Base-by-base conservation (phyloP, 2,797 vertebrate species). In the Pseudochromis fuscus region DNA sequence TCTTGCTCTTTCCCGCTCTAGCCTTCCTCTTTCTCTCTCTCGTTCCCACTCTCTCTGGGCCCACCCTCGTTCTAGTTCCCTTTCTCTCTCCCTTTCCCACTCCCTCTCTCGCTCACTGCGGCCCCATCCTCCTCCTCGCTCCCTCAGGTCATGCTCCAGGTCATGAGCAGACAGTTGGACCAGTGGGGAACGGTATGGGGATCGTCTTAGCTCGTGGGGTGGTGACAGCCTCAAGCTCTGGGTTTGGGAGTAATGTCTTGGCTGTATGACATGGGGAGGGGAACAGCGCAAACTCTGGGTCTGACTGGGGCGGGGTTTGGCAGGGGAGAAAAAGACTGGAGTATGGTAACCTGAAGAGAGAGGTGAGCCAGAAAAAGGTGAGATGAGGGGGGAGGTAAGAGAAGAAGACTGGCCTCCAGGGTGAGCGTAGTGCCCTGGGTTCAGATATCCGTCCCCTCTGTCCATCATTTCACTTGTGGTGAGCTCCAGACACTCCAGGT, bases 401-500 rank as follows among this genome's bases (percentile, higher is more conserved):
- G 92, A 92, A n/a, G 92, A 87, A 11, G 91, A 89, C 69, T 91
- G 93, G n/a, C 87, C 86, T 12, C 79, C 83, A 3, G 68, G 61
- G 1, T 79, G 85, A 24, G 83, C 72, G 76, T 93, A 90, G 61
- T 87, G 89, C 3, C 81, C 93, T 25, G 89, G 93, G 85, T 89
- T 94, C 55, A 90, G 86, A 78, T 86, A 93, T 24, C 90, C 89
- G 0, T 87, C 88, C 82, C 90, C 89, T 81, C 91, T 78, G 67
- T 90, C 89, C 25, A 92, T 84, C 86, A 93, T 84, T 35, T 94
- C 94, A 1, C 82, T 77, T n/a, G 91, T 84, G 0, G 93, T 88
- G 18, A 93, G 81, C 67, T 94, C 93, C 42, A 94, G n/a, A 69
- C 91, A 87, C 58, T 98, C 97, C 12, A 96, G 84, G 72, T 96